These are phyloP conservation scores for Pachymerium ferrugineum DNA, from an alignment of 2,888 invertebrate species.

Conservation along the genomic window DNA sequence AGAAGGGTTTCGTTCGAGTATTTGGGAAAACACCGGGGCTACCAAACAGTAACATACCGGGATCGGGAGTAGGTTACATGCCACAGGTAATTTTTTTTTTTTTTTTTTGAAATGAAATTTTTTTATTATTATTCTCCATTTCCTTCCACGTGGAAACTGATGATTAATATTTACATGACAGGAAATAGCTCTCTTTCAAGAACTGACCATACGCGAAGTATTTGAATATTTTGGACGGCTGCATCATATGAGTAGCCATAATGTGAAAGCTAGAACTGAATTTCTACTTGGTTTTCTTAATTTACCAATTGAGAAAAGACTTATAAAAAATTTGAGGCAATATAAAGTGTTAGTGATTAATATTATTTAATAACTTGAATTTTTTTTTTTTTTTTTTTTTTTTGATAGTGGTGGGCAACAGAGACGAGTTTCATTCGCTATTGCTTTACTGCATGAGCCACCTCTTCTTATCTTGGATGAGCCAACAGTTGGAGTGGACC, in stretches of 20 bases:
- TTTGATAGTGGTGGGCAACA: too few relatives aligned
- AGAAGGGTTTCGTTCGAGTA: not conserved
- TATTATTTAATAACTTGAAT: not conserved
- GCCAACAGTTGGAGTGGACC: not conserved
- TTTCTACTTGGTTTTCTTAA: constrained; percentile 86
- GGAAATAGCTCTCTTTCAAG: constrained; percentile 47
- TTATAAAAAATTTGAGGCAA: constrained; percentile 69
- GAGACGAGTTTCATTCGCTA: too few relatives aligned
- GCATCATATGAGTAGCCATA: constrained; percentile 79
- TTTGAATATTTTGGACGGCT: constrained; percentile 96
- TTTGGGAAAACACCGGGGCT: not conserved
- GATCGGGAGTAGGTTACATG: not conserved
- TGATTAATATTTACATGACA: not conserved
- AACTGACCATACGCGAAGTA: constrained; percentile 85
- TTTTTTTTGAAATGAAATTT: not conserved
- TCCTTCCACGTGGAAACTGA: not conserved
- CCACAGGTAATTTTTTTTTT: not conserved
- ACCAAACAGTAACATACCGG: not conserved
- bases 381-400: too few relatives aligned
- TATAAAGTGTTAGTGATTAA: not conserved
- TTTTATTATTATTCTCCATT: not conserved
- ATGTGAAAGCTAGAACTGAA: constrained; percentile 72
- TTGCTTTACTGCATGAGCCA: too few relatives aligned
- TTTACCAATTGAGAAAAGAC: constrained; percentile 75
- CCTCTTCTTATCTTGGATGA: too few relatives aligned